Evolutionary conservation across 2,888 invertebrate genomes (phyloP), one percentile per base, ranked within the genome.

Genomic region (Clanis bilineata): DNA sequence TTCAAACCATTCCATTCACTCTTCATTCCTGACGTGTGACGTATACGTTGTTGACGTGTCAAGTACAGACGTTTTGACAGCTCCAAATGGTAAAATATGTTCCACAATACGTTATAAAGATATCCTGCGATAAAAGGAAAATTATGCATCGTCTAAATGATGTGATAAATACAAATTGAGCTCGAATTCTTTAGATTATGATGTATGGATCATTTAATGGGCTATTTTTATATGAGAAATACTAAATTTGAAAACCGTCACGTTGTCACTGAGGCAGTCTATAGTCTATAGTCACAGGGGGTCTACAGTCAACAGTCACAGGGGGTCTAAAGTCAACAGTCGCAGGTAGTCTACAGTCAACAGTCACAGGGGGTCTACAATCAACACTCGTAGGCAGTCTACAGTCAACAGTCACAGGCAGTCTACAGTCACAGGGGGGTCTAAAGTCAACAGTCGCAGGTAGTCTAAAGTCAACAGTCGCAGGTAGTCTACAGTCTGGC

Each of bases 1-100:
- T 57, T 44, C 21, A 7, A 38, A 38, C n/a, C 23, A 32, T 23
- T 45, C 18, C 45, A 15, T 38, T 57, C 15, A 36, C 36, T 45
- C 36, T 25, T 25, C 23, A 21, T 18, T 51, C 39, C 36, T 25
- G 58, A 58, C 39, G 51, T 39, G 25, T 21, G 47, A 51, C 62
- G 68, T 69, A 72, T 74, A 68, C 68, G 25, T 18, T 69, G 79
- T 74, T 85, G 85, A 84, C 84, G 81, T 77, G 80, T 82, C 83
- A 82, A 81, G 77, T 41, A 18, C 75, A 64, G 76, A 75, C 78
- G 72, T 76, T 81, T 77, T 80, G 80, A 81, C 77, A 73, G 68
- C 64, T 70, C 68, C 69, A 72, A 79, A 81, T 76, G 75, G 72
- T 73, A 76, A 80, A 36, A 36, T 36, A 83, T 82, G 82, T 82